A percentile compares a stretch with the other conserved stretches of the same genome.
phyloP scores from a whole-genome alignment of 1,140 invertebrate genomes.

The Drosophila triauraria region DNA sequence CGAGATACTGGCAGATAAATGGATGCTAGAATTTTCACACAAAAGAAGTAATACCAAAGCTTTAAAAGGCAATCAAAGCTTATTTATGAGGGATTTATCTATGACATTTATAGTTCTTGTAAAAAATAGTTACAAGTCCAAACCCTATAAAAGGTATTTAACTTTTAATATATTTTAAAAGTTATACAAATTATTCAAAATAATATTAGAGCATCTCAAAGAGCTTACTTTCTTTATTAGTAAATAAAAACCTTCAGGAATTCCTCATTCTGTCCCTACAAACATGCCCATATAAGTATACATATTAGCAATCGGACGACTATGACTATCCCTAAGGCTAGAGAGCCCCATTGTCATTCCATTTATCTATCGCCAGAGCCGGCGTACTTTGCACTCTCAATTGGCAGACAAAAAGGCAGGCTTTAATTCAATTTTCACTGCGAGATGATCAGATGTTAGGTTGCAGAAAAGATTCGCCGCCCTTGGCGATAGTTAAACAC shows the following conservation, averaged over 20 bases:
- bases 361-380: conserved; percentile 3
- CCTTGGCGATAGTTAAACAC: conserved; percentile 30
- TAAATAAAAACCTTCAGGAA: too few species aligned
- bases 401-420: conserved; percentile 46
- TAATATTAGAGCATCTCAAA: too few species aligned
- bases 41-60: background rate
- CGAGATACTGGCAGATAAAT: conserved; percentile 14
- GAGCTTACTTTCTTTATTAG: too few species aligned
- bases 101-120: too few species aligned
- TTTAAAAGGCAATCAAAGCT: too few species aligned
- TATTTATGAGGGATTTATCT: too few species aligned
- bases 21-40: background rate
- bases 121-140: too few species aligned
- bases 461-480: conserved; percentile 3
- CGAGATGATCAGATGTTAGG: background rate
- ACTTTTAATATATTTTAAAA: too few species aligned
- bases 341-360: background rate
- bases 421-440: conserved; percentile 42
- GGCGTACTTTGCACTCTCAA: conserved; percentile 35
- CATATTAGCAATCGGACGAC: background rate
- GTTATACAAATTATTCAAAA: too few species aligned
- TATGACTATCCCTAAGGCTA: background rate
- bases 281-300: background rate
- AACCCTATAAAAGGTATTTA: too few species aligned
- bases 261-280: too few species aligned